phyloP scores from a whole-genome alignment of 2,797 vertebrate genomes.

The Paratrypauchen microcephalus region DNA sequence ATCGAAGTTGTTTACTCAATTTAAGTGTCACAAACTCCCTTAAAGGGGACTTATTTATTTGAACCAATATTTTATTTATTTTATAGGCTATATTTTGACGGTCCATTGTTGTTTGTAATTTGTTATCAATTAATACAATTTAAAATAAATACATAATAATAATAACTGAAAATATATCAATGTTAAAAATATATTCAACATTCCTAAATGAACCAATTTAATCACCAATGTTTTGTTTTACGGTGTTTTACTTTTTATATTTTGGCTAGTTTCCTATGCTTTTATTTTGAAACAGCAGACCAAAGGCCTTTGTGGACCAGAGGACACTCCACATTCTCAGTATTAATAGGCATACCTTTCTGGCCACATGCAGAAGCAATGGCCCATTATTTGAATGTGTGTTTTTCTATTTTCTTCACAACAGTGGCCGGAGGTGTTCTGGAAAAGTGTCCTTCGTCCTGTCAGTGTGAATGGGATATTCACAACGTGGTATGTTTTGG shows the following conservation, averaged over 20 bases:
- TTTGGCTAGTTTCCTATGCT: neutral
- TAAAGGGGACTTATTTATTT: too few species aligned
- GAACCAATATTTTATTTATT: too few species aligned
- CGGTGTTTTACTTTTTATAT: neutral
- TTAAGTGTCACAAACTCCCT: too few species aligned
- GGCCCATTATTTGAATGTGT: neutral
- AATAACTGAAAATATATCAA: too few species aligned
- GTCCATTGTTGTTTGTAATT: too few species aligned
- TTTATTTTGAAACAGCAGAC: conserved; percentile 8
- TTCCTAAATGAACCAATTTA: neutral
- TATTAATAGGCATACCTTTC: neutral
- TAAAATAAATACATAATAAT: too few species aligned
- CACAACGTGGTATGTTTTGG: conserved; percentile 80
- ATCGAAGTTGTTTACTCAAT: neutral
- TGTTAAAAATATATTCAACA: neutral
- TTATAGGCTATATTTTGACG: too few species aligned
- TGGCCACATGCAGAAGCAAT: neutral
- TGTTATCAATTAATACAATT: too few species aligned
- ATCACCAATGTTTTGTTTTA: neutral
- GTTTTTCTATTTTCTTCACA: conserved; percentile 16
- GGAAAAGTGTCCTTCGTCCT: conserved; percentile 61
- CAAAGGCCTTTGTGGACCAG: neutral
- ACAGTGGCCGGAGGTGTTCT: neutral
- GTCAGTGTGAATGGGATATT: conserved; percentile 77
- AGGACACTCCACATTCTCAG: neutral